A percentile compares a stretch with the other conserved stretches of the same genome.
Conservation (phyloP, 1,140 invertebrate species). For the Copidosoma floridanum region DNA sequence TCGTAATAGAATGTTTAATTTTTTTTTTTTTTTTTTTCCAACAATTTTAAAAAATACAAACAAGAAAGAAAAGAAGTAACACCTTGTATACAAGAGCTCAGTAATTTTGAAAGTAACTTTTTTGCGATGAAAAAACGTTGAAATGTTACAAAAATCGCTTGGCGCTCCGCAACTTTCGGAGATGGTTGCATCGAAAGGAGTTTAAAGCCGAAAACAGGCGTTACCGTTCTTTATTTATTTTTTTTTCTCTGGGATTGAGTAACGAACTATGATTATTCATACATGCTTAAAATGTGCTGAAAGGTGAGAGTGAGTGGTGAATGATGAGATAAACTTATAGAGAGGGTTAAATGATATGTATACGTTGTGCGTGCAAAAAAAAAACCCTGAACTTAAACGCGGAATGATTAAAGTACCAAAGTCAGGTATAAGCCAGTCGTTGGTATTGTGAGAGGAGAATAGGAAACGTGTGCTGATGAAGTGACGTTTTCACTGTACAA, state of each 20-base stretch:
- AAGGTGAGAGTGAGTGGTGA: no score
- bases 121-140: not conserved
- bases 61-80: no score
- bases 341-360: not conserved
- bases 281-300: no score
- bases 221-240: conserved; percentile 1
- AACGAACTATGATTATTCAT: no score
- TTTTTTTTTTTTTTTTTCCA: no score
- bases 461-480: not conserved
- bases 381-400: conserved; percentile 3
- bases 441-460: conserved; percentile 2
- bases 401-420: conserved; percentile 15
- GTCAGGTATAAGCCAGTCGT: conserved; percentile 2
- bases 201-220: not conserved
- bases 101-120: conserved; percentile 21
- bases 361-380: no score
- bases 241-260: no score
- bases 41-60: no score
- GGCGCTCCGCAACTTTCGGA: not conserved
- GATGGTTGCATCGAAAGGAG: conserved; percentile 2
- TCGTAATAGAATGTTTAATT: no score
- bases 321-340: no score
- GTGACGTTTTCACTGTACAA: not conserved
- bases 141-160: conserved; percentile 6
- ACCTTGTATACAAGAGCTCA: conserved; percentile 7